Evolutionary conservation across 2,888 invertebrate genomes (phyloP).

Genomic region (Eristalinus sepulchralis): DNA sequence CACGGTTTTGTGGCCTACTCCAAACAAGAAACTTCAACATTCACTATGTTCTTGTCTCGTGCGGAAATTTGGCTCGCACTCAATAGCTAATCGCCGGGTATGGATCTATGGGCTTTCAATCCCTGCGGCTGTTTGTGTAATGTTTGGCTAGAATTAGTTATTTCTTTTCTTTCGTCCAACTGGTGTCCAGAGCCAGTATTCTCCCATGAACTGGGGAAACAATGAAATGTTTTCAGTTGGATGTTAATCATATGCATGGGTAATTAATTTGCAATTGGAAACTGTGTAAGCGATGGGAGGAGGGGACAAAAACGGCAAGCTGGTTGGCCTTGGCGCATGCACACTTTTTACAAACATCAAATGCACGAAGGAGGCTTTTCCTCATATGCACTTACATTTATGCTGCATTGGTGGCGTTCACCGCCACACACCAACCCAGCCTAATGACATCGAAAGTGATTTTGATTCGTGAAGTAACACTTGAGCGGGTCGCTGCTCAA

Average conservation of each 20-base stretch:
- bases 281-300: constrained; percentile 18
- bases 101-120: neutral
- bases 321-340: constrained; percentile 48
- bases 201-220: neutral
- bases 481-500: neutral
- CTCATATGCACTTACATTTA: constrained; percentile 22
- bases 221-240: constrained; percentile 10
- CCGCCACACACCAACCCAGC: neutral
- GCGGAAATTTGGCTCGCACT: neutral
- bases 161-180: neutral
- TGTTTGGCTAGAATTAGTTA: neutral
- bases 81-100: neutral
- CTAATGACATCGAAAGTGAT: neutral
- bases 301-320: constrained; percentile 19
- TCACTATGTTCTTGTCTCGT: neutral
- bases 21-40: neutral
- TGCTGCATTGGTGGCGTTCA: neutral
- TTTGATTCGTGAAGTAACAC: neutral
- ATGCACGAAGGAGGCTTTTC: constrained; percentile 30
- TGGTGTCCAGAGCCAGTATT: neutral
- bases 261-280: constrained; percentile 35
- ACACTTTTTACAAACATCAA: constrained; percentile 23
- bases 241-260: constrained; percentile 21
- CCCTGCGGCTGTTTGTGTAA: neutral
- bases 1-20: neutral